A percentile compares a stretch with the other conserved stretches of the same genome.
Conservation (phyloP, 92 coral and sea anemone species). For the Heliopora coerulea region DNA sequence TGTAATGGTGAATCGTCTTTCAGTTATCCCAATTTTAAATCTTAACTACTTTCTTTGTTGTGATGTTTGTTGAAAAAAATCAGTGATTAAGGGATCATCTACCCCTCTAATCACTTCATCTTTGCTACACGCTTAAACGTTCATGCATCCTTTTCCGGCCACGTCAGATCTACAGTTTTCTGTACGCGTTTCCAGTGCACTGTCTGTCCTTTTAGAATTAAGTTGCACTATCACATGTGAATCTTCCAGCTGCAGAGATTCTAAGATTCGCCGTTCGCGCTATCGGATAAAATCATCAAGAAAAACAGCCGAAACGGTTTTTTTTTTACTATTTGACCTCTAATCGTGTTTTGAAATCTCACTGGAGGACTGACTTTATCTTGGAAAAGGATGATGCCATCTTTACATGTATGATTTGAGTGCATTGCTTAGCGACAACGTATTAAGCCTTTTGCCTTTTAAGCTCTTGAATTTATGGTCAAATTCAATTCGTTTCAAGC, state of each 20-base stretch:
- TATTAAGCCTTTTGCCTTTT: constrained; percentile 8
- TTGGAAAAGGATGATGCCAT: constrained; percentile 25
- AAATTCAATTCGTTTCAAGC: not conserved
- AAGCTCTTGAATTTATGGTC: not conserved
- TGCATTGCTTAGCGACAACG: not conserved
- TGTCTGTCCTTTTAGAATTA: not conserved
- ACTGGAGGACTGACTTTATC: constrained; percentile 12
- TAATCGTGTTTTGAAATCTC: constrained; percentile 38
- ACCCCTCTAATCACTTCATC: not conserved
- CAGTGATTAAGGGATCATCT: constrained; percentile 3
- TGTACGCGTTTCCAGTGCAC: not conserved
- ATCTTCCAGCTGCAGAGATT: constrained; percentile 32
- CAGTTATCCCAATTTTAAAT: constrained; percentile 25
- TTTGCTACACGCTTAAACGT: too few species aligned
- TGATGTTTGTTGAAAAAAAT: constrained; percentile 28
- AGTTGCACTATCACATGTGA: not conserved
- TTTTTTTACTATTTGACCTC: constrained; percentile 18
- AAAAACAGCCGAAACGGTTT: constrained; percentile 13
- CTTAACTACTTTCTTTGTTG: constrained; percentile 41
- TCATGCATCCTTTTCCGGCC: too few species aligned
- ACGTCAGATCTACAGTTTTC: too few species aligned
- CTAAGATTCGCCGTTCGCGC: constrained; percentile 10
- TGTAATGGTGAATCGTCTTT: constrained; percentile 23
- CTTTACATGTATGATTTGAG: constrained; percentile 12
- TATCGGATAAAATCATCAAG: constrained; percentile 15